These are phyloP conservation scores for Tupaia tana DNA, from an alignment of 2,113 vertebrate species.

Conservation along the genomic window DNA sequence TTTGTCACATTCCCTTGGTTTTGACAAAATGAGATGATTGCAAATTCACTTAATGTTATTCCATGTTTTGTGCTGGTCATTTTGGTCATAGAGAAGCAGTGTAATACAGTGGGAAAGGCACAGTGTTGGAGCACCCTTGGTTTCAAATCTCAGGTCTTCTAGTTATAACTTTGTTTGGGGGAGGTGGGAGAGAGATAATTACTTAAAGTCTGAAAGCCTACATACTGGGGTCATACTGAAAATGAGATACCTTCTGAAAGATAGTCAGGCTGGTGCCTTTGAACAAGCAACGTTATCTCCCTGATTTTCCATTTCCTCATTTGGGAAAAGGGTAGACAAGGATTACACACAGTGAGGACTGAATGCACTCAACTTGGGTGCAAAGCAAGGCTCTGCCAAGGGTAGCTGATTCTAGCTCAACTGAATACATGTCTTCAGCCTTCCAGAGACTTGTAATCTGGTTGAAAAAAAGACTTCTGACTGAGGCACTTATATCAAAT, in stretches of 20 bases:
- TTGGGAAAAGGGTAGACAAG: neutral
- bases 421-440: rapidly evolving
- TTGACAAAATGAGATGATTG: neutral
- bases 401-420: neutral
- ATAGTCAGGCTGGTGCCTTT: neutral
- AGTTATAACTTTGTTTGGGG: rapidly evolving
- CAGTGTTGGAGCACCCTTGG: neutral
- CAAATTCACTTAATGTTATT: neutral
- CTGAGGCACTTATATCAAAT: rapidly evolving
- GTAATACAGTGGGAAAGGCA: neutral
- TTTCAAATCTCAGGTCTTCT: neutral
- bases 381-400: neutral
- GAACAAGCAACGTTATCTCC: neutral
- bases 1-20: neutral
- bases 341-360: rapidly evolving
- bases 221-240: rapidly evolving
- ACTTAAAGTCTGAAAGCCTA: neutral
- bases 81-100: neutral
- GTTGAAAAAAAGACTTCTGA: too few species aligned
- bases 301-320: neutral
- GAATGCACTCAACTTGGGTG: too few species aligned
- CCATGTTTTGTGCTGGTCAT: neutral
- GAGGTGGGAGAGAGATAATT: rapidly evolving
- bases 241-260: neutral
- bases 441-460: neutral